These are phyloP conservation scores for Charanyca ferruginea DNA, from an alignment of 2,888 invertebrate species.

Conservation along the genomic window DNA sequence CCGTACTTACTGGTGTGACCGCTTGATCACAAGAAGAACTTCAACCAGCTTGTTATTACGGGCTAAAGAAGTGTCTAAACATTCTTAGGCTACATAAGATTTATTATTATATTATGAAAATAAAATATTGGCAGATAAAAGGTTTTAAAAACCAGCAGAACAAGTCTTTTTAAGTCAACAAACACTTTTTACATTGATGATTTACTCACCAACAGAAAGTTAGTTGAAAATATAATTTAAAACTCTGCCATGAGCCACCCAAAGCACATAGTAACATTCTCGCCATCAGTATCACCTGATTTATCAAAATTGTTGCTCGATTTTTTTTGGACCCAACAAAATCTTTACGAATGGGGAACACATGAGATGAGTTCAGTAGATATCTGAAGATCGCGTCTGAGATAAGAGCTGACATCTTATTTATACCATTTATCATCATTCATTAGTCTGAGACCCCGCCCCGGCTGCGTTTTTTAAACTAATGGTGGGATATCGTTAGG, in stretches of 20 bases:
- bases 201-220: too few species aligned
- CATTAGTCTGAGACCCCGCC: conserved; percentile 65
- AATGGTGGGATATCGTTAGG: conserved; percentile 49
- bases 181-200: too few species aligned
- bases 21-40: too few species aligned
- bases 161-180: too few species aligned
- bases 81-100: background rate
- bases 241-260: too few species aligned
- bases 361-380: conserved; percentile 60
- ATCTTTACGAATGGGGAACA: conserved; percentile 37
- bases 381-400: conserved; percentile 65
- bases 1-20: too few species aligned
- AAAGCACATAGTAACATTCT: background rate
- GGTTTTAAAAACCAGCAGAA: too few species aligned
- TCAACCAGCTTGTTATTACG: background rate
- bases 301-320: background rate
- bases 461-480: conserved; percentile 57
- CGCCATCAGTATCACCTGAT: conserved; percentile 15
- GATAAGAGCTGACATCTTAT: conserved; percentile 69
- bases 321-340: conserved; percentile 31
- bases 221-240: too few species aligned
- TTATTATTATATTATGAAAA: too few species aligned
- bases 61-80: background rate
- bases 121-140: too few species aligned
- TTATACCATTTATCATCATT: conserved; percentile 72